Conservation (phyloP, 1,140 invertebrate species). For the Magallana gigas region DNA sequence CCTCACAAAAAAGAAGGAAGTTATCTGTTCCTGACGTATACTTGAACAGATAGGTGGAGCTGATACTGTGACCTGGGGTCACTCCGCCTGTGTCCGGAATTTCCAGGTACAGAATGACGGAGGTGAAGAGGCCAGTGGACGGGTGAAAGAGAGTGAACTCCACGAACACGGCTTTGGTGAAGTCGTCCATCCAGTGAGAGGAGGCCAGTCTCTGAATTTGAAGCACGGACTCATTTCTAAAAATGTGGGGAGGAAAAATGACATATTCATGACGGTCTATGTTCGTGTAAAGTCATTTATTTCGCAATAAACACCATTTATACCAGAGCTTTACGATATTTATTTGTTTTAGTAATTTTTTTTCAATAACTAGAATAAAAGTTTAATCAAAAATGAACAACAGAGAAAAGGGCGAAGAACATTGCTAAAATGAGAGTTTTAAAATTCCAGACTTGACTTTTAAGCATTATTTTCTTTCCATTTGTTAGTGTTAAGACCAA, state of each 20-base stretch:
- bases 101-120: slow-evolving; percentile 71
- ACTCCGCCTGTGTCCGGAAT: slow-evolving; percentile 69
- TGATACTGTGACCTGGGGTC: slow-evolving; percentile 62
- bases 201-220: background rate
- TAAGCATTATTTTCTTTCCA: too few species aligned
- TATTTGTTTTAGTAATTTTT: too few species aligned
- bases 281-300: too few species aligned
- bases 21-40: slow-evolving; percentile 74
- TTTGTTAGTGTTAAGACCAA: too few species aligned
- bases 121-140: slow-evolving; percentile 74
- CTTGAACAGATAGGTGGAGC: slow-evolving; percentile 72
- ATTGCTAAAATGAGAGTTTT: too few species aligned
- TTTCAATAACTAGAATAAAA: too few species aligned
- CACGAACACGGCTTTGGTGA: slow-evolving; percentile 71
- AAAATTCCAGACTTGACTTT: too few species aligned
- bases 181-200: slow-evolving; percentile 67
- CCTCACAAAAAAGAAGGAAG: slow-evolving; percentile 75
- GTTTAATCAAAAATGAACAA: too few species aligned
- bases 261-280: too few species aligned
- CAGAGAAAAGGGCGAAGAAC: too few species aligned
- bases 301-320: too few species aligned
- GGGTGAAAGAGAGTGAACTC: slow-evolving; percentile 75
- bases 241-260: background rate
- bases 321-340: too few species aligned
- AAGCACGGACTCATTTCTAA: background rate